These are phyloP conservation scores for Melanophora roralis DNA, from an alignment of 2,888 invertebrate species.

Conservation along the genomic window DNA sequence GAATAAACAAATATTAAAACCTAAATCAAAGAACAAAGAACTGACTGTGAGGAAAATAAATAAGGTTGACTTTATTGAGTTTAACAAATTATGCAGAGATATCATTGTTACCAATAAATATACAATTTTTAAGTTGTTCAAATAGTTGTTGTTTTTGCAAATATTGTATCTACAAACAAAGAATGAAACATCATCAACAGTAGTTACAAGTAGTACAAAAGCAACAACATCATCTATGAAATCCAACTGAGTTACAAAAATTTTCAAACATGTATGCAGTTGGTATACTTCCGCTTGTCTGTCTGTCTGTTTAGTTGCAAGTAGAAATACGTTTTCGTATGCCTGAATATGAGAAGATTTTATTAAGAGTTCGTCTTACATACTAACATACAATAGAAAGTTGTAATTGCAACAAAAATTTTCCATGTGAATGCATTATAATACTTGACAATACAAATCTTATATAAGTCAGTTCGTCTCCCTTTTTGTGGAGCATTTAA, in stretches of 20 bases:
- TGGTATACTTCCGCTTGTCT: conserved; percentile 8
- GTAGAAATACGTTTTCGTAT: conserved; percentile 1
- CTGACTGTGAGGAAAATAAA: background rate
- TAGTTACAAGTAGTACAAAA: conserved; percentile 53
- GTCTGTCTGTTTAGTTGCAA: background rate
- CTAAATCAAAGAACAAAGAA: conserved; percentile 28
- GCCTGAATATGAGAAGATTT: conserved; percentile 22
- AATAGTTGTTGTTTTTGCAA: background rate
- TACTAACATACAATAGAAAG: conserved; percentile 37
- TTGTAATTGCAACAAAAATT: conserved; percentile 69
- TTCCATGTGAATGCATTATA: conserved; percentile 71
- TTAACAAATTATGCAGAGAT: conserved; percentile 62
- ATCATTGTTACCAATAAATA: conserved; percentile 62
- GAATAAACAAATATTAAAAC: background rate
- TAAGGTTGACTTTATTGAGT: conserved; percentile 53
- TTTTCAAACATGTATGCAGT: background rate
- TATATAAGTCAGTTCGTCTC: conserved; percentile 2
- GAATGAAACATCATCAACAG: conserved; percentile 48
- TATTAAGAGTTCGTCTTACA: conserved; percentile 28
- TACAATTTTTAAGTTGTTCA: conserved; percentile 4
- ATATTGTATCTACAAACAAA: background rate
- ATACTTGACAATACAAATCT: conserved; percentile 58
- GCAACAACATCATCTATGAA: conserved; percentile 33
- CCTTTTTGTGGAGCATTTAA: background rate
- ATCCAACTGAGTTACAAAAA: background rate